phyloP scores from a whole-genome alignment of 2,113 vertebrate species.

The Channa maculata region DNA sequence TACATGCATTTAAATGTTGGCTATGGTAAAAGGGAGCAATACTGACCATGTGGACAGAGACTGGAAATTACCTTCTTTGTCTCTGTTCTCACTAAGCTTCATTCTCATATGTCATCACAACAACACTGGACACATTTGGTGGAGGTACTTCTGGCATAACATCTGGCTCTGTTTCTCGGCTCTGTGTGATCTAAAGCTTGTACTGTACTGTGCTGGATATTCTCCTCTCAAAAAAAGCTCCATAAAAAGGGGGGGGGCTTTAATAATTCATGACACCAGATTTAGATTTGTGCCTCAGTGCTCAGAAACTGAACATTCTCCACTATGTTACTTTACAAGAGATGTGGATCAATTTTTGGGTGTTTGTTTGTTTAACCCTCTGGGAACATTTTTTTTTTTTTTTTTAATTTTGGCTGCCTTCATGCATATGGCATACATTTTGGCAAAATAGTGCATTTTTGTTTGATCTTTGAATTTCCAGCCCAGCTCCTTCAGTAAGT shows the following conservation, averaged over 20 bases:
- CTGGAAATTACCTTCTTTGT: conserved; percentile 10
- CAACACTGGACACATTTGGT: conserved; percentile 58
- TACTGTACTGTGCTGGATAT: conserved; percentile 74
- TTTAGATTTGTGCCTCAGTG: conserved; percentile 80
- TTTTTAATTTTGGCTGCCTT: conserved; percentile 21
- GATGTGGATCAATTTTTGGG: conserved; percentile 39
- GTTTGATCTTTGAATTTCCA: too few relatives aligned
- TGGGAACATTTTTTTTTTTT: conserved; percentile 10
- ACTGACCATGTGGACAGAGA: conserved; percentile 51
- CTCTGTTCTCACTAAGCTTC: conserved; percentile 22
- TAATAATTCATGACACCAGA: conserved; percentile 85
- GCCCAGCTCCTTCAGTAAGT: too few relatives aligned
- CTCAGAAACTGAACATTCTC: conserved; percentile 75
- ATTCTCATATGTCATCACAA: conserved; percentile 52
- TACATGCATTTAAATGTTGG: conserved; percentile 46
- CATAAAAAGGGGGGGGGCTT: conserved; percentile 77
- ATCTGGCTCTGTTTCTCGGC: conserved; percentile 65
- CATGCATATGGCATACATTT: too few relatives aligned
- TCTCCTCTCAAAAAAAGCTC: conserved; percentile 76
- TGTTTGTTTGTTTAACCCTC: too few relatives aligned
- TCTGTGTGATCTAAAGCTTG: conserved; percentile 78
- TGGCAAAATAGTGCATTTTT: too few relatives aligned
- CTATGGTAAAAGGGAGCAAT: conserved; percentile 52
- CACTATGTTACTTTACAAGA: conserved; percentile 74
- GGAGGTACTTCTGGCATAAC: conserved; percentile 68